Conservation (phyloP, 2,888 invertebrate species). For the Punctoribates punctum region DNA sequence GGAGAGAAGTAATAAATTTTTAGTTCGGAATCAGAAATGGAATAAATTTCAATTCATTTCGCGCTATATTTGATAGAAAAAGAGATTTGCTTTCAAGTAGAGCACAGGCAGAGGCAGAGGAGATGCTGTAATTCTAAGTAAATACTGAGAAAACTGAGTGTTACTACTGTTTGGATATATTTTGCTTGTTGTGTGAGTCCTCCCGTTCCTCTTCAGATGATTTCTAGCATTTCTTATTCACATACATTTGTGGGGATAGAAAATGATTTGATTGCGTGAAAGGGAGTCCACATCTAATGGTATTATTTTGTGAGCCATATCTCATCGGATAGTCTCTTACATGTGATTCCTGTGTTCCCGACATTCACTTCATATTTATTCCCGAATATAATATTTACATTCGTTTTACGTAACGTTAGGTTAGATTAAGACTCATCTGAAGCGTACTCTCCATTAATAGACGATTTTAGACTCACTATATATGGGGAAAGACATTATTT, state of each 20-base stretch:
- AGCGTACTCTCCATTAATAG: neutral
- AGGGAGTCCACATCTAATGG: slow-evolving; percentile 22
- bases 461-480: neutral
- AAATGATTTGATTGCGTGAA: slow-evolving; percentile 33
- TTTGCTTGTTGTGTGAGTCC: neutral
- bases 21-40: neutral
- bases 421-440: neutral
- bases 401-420: neutral
- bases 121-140: too few relatives aligned
- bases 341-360: neutral
- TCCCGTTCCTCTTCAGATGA: slow-evolving; percentile 1
- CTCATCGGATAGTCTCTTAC: neutral
- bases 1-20: neutral
- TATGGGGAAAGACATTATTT: slow-evolving; percentile 17
- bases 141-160: too few relatives aligned
- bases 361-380: neutral
- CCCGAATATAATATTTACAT: neutral
- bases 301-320: neutral
- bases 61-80: neutral
- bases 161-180: too few relatives aligned
- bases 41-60: neutral
- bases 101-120: too few relatives aligned
- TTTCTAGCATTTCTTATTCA: slow-evolving; percentile 5
- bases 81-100: too few relatives aligned
- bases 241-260: slow-evolving; percentile 3